phyloP scores from a whole-genome alignment of 2,888 invertebrate genomes.

The Trilocha varians region DNA sequence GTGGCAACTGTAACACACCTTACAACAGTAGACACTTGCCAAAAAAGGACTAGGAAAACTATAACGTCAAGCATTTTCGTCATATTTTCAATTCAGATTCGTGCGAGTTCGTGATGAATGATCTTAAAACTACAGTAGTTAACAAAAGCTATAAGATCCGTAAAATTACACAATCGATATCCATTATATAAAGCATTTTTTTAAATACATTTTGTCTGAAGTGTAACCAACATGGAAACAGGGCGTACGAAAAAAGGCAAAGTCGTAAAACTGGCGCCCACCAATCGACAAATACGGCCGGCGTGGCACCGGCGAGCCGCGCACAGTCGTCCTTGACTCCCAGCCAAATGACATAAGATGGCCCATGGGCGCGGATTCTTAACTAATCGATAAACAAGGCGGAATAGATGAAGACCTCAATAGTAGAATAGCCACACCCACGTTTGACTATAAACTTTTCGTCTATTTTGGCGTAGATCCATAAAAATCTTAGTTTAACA shows the following conservation, averaged over 20 bases:
- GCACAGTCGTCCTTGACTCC: conserved; percentile 67
- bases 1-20: no score
- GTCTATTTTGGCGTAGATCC: conserved; percentile 46
- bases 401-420: conserved; percentile 53
- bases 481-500: conserved; percentile 28
- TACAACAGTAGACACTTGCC: no score
- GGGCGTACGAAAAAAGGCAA: conserved; percentile 64
- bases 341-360: conserved; percentile 72
- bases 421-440: conserved; percentile 51
- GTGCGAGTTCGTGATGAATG: no score
- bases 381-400: conserved; percentile 68
- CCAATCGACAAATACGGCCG: conserved; percentile 71
- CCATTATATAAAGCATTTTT: background rate
- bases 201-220: conserved; percentile 45
- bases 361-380: conserved; percentile 69
- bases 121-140: no score
- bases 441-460: conserved; percentile 48
- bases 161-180: no score
- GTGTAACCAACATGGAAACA: conserved; percentile 55
- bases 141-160: no score
- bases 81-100: no score
- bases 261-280: conserved; percentile 72
- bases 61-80: no score
- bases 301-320: conserved; percentile 57
- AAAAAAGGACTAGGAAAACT: no score